Base-by-base conservation (phyloP, 2,888 invertebrate genomes). In the Dastarcus helophoroides region DNA sequence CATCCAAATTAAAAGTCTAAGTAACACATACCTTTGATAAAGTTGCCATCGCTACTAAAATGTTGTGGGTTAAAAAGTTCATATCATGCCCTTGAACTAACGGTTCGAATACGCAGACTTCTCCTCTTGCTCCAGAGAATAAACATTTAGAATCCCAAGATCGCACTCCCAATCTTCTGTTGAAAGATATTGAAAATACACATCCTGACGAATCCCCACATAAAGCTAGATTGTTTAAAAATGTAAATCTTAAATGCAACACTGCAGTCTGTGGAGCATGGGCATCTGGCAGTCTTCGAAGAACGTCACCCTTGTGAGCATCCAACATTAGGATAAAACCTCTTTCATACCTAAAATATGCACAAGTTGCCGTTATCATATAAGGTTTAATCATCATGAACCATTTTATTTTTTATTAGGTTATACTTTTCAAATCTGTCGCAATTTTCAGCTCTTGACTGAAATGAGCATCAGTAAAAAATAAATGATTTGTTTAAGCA, bases 91-190 rank as follows among this genome's bases (percentile, higher is more conserved):
- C 65, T 26, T 60, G 53, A 8, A 60, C 44, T 8, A 84, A 60
- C 1, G 82, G 81, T 50, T 80, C 80, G 37, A 83, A 65, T 7
- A 72, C 69, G 50, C 79, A 79, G 25, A 89, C 90, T 69, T 98
- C 98, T 0, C 98, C 98, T 32, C 93, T 76, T 31, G 93, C 91
- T 16, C 97, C 97, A 17, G 95, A 94, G 62, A 98, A 98, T 9
- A 98, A 66, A 57, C 97, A 95, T 30, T 88, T 82, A 1, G 90
- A 84, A 37, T 88, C 82, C 57, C 86, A 88, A 1, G 84, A 81
- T 23, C 93, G 70, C 19, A 90, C 82, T 8, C 91, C 93, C 44
- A 94, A 69, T 7, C 85, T 77, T 34, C 91, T 69, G 22, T 84
- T 86, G 53, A 94, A 93, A 48, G 79, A 84, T 19, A 95, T 65